Conservation (phyloP, 2,888 invertebrate genomes). For the Epiblema foenella region DNA sequence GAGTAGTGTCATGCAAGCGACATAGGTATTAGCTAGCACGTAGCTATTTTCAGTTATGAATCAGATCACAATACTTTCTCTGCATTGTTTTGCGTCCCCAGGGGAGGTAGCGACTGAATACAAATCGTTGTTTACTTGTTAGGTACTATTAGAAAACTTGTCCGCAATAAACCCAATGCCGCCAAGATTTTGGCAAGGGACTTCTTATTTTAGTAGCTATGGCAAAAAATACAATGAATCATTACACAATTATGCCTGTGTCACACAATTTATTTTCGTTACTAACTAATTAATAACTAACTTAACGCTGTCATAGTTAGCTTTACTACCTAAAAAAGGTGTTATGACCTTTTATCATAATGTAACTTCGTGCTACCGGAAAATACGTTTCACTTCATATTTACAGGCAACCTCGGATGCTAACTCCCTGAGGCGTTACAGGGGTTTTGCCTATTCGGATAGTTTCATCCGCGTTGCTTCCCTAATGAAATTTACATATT, state of each 20-base stretch:
- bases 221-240: constrained; percentile 27
- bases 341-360: constrained; percentile 13
- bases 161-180: constrained; percentile 4
- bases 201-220: not conserved
- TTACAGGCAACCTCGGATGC: constrained; percentile 22
- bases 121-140: constrained; percentile 45
- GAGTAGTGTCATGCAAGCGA: constrained; percentile 48
- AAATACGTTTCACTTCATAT: constrained; percentile 25
- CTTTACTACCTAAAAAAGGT: not conserved
- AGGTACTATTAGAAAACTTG: constrained; percentile 33
- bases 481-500: constrained; percentile 49
- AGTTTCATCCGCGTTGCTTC: constrained; percentile 35
- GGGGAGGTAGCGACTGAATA: constrained; percentile 50
- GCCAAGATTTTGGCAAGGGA: not conserved
- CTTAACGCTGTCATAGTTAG: constrained; percentile 29
- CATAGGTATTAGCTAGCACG: constrained; percentile 25
- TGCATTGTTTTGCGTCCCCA: constrained; percentile 48
- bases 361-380: not conserved
- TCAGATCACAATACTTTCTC: constrained; percentile 51
- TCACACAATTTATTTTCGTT: constrained; percentile 25
- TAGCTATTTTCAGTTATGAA: constrained; percentile 55
- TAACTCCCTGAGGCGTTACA: constrained; percentile 32
- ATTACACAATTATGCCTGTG: constrained; percentile 27
- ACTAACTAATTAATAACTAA: constrained; percentile 37
- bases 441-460: constrained; percentile 44